Conservation (phyloP, 2,797 vertebrate species). For the Spinus pinus region DNA sequence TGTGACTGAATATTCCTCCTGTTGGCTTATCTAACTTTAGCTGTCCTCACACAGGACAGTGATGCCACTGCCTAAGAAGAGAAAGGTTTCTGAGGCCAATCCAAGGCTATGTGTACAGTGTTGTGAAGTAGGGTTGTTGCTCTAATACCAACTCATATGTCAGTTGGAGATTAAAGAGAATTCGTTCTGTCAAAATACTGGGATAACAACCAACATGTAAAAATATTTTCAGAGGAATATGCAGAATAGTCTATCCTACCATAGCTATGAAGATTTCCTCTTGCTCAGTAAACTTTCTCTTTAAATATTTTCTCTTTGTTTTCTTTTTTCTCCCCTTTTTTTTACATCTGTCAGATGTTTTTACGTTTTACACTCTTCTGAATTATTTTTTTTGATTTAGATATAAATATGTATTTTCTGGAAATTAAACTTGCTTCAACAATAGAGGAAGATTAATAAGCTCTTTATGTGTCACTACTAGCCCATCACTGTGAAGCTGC, state of each 20-base stretch:
- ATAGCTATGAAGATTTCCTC: neutral
- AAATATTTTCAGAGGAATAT: neutral
- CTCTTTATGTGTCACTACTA: neutral
- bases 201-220: neutral
- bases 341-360: neutral
- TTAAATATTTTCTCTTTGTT: neutral
- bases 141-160: neutral
- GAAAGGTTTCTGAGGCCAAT: neutral
- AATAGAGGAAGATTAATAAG: neutral
- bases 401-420: neutral
- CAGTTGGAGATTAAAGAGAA: neutral
- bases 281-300: neutral
- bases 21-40: neutral
- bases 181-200: neutral
- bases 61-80: neutral
- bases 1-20: neutral
- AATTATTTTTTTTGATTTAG: neutral
- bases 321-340: fast-evolving
- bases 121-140: neutral
- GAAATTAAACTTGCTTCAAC: neutral
- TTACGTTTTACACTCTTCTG: neutral
- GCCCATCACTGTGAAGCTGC: neutral
- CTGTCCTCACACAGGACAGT: neutral
- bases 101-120: neutral
- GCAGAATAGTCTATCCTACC: neutral